Percentiles rank a stretch among this genome's conserved stretches.
Conservation (phyloP, 2,797 vertebrate species). For the Enteromius treurensis region DNA sequence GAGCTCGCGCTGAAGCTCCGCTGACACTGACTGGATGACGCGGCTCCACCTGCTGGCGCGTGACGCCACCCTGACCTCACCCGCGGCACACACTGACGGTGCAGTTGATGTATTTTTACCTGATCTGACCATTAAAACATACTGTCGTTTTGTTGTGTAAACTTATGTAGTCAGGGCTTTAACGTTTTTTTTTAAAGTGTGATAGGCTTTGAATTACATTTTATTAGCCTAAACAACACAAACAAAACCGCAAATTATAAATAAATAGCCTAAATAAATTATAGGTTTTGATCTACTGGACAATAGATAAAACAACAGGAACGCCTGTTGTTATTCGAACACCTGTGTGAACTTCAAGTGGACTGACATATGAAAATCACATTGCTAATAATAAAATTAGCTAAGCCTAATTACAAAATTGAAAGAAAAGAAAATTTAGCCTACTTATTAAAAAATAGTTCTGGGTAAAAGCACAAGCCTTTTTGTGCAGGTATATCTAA, state of each 20-base stretch:
- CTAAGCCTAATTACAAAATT: not conserved
- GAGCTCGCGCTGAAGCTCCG: not conserved
- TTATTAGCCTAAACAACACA: not conserved
- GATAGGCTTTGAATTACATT: not conserved
- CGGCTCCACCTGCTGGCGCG: constrained; percentile 44
- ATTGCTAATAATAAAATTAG: not conserved
- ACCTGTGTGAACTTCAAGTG: not conserved
- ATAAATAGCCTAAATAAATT: not conserved
- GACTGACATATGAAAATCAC: not conserved
- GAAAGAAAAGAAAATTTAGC: too few relatives aligned
- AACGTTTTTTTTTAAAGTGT: not conserved
- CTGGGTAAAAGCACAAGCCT: not conserved
- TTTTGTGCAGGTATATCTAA: not conserved
- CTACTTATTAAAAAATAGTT: not conserved
- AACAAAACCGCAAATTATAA: not conserved
- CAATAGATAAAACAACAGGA: not conserved
- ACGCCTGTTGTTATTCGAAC: not conserved
- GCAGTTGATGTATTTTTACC: not conserved
- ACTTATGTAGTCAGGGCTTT: not conserved
- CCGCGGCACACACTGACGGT: not conserved
- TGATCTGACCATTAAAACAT: not conserved
- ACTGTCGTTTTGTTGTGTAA: not conserved
- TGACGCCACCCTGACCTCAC: not conserved
- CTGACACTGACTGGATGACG: not conserved
- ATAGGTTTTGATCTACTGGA: not conserved